These are phyloP conservation scores for Pseudachorutes palmiensis DNA, from an alignment of 1,140 invertebrate species.

Conservation along the genomic window DNA sequence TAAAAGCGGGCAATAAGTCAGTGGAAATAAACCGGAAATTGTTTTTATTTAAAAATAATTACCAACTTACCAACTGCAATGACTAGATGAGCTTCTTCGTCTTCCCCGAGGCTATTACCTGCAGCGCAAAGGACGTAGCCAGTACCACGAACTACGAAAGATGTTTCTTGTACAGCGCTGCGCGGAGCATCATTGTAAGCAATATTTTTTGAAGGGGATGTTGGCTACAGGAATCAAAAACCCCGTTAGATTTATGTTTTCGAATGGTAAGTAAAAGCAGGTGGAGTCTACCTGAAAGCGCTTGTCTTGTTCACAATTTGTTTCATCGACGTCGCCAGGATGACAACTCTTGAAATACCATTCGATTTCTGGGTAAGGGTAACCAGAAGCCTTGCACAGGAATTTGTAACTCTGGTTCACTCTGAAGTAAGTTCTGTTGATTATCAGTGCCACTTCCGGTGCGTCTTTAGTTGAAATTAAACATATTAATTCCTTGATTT, in stretches of 20 bases:
- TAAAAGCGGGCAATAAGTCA: conserved; percentile 5
- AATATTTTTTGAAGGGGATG: background rate
- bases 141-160: background rate
- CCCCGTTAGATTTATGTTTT: conserved; percentile 6
- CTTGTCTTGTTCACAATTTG: background rate
- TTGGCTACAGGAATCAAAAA: conserved; percentile 11
- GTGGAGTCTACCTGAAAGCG: background rate
- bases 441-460: background rate
- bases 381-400: conserved; percentile 15
- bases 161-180: background rate
- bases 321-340: background rate
- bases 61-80: background rate
- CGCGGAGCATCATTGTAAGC: conserved; percentile 9
- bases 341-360: conserved; percentile 24
- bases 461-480: conserved; percentile 10
- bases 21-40: background rate
- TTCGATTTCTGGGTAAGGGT: conserved; percentile 18
- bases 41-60: background rate
- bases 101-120: conserved; percentile 8
- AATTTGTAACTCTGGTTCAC: conserved; percentile 6
- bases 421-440: conserved; percentile 1
- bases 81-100: background rate
- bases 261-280: background rate
- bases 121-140: conserved; percentile 3
- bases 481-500: conserved; percentile 3